A percentile compares a stretch with the other conserved stretches of the same genome.
Evolutionary conservation across 2,113 vertebrate genomes (phyloP).

Genomic region (Gnathonemus echidnorhynchus): DNA sequence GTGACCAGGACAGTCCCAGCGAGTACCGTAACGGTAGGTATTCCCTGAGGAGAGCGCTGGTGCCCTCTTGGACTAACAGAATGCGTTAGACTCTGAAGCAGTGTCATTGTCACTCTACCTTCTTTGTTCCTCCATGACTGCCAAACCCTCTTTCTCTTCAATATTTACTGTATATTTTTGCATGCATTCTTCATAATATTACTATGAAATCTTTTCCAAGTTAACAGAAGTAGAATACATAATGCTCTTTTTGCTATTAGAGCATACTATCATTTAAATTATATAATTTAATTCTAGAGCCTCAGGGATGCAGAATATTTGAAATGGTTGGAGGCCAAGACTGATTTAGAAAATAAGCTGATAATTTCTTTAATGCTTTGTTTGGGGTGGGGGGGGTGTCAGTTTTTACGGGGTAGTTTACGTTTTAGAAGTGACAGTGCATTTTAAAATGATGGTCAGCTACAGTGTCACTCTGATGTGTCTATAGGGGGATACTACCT

Average conservation of each 20-base stretch:
- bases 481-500: constrained; percentile 64
- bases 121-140: neutral
- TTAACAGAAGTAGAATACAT: neutral
- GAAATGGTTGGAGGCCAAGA: neutral
- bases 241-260: neutral
- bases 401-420: neutral
- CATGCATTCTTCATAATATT: neutral
- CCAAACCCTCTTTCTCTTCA: neutral
- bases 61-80: neutral
- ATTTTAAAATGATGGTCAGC: neutral
- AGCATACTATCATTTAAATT: neutral
- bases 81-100: neutral
- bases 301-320: neutral
- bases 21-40: constrained; percentile 59
- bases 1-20: constrained; percentile 49
- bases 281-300: neutral
- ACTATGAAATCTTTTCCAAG: neutral
- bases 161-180: neutral
- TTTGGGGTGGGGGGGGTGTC: neutral
- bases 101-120: neutral
- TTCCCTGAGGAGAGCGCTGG: neutral
- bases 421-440: neutral
- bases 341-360: neutral
- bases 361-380: neutral
- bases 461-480: neutral